Evolutionary conservation across 2,888 invertebrate genomes (phyloP), one percentile per base, ranked within the genome.

Genomic region (Pseudeuparius sepicola): DNA sequence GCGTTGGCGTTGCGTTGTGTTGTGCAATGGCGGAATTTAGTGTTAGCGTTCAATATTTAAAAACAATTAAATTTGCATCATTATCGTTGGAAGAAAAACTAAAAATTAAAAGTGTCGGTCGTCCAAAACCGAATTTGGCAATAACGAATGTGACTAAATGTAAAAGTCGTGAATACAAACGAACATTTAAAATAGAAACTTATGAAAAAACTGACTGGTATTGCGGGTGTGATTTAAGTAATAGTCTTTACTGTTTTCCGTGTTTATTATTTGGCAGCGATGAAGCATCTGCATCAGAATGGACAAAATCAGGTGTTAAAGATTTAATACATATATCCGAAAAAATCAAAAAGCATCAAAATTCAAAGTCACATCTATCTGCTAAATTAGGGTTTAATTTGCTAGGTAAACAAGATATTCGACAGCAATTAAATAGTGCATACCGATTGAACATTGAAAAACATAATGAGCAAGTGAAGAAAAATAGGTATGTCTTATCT

Each of bases 401-500:
- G 17, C 23, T 43, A 13, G 43, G 43, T 4, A 39, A 14, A 28
- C 11, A 11, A 18, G 31, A 43, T 30, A 41, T 43, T 34, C 9
- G 27, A 12, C 25, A 31, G 12, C 30, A 39, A 26, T 25, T 43
- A 17, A 20, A 39, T 24, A 14, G 25, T 16, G 39, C 34, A 13
- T 41, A 41, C 24, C 18, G 41, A 15, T 6, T 5, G 31, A 32
- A 17, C n/a, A 41, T 43, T 29, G 29, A 30, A 14, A 31, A 14
- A 23, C 36, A 36, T 31, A 45, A 45, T 23, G 42, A 41, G 3
- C 14, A 32, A 12, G 42, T 43, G 2, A 24, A 29, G 11, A 45
- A 44, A 16, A 44, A 43, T 33, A 10, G 38, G 13, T 36, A 42
- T 29, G 27, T 44, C 4, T 25, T 44, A 27, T 36, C 45, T 2